Evolutionary conservation across 2,888 invertebrate genomes (phyloP).

Genomic region (Drosophila prolongata): DNA sequence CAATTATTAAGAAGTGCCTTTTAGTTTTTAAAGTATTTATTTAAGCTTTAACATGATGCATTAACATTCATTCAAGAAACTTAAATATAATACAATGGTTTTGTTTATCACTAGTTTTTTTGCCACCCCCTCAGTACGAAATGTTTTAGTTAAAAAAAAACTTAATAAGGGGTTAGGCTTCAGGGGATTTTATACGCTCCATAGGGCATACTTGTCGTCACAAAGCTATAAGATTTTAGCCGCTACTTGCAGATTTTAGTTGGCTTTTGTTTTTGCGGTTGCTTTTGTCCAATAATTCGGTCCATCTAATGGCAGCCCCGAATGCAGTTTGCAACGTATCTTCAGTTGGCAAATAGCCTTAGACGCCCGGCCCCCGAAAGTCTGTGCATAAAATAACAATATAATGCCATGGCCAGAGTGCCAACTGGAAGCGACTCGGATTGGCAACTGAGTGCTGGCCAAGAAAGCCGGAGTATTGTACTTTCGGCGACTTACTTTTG

Average conservation of each 20-base stretch:
- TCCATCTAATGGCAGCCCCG: constrained; percentile 71
- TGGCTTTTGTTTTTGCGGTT: constrained; percentile 69
- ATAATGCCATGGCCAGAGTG: constrained; percentile 67
- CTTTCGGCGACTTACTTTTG: constrained; percentile 61
- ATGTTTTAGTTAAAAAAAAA: too few species aligned
- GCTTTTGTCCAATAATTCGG: constrained; percentile 75
- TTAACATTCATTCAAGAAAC: too few species aligned
- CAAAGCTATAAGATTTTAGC: constrained; percentile 1
- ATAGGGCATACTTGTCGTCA: constrained; percentile 34
- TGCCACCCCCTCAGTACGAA: too few species aligned
- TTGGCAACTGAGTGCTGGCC: constrained; percentile 29
- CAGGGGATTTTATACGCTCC: neutral
- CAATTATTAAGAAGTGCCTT: too few species aligned
- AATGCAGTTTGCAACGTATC: constrained; percentile 79
- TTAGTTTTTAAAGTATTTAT: too few species aligned
- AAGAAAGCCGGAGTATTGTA: constrained; percentile 43
- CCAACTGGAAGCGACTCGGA: constrained; percentile 19
- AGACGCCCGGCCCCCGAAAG: constrained; percentile 61
- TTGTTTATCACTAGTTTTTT: too few species aligned
- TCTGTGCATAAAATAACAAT: constrained; percentile 79
- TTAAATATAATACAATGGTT: too few species aligned
- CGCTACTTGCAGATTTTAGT: constrained; percentile 17
- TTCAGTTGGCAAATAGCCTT: constrained; percentile 73
- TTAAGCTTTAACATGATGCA: too few species aligned
- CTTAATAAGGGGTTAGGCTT: too few species aligned